A percentile compares a stretch with the other conserved stretches of the same genome.
phyloP scores from a whole-genome alignment of 2,888 invertebrate species.

The Lordiphosa fenestrarum region DNA sequence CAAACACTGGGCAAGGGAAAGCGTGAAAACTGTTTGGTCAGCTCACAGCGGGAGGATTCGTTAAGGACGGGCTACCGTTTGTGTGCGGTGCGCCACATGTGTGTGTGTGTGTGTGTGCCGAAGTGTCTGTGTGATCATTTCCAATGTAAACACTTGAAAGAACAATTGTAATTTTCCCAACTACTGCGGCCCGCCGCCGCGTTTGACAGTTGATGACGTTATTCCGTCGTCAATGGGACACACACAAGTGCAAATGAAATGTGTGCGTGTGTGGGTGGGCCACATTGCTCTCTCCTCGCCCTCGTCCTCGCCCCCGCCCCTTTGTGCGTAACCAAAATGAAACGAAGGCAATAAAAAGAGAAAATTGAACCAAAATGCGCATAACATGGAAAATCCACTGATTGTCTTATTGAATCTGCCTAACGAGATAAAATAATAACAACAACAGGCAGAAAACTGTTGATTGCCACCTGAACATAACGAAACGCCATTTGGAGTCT shows the following conservation, averaged over 20 bases:
- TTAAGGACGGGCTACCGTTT: slow-evolving; percentile 4
- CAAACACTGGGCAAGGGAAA: neutral
- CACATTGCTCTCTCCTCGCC: too few relatives aligned
- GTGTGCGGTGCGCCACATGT: slow-evolving; percentile 16
- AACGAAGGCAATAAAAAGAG: slow-evolving; percentile 25
- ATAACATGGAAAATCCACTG: slow-evolving; percentile 64
- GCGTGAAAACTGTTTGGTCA: slow-evolving; percentile 22
- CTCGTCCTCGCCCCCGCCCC: too few relatives aligned
- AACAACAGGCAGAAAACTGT: slow-evolving; percentile 6
- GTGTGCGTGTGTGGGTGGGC: too few relatives aligned
- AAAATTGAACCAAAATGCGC: slow-evolving; percentile 54
- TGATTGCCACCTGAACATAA: slow-evolving; percentile 1
- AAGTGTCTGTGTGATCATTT: slow-evolving; percentile 42
- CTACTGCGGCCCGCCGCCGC: slow-evolving; percentile 25
- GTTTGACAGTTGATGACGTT: slow-evolving; percentile 62
- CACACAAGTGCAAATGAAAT: slow-evolving; percentile 11
- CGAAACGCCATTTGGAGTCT: too few relatives aligned
- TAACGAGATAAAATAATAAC: slow-evolving; percentile 5
- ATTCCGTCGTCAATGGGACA: slow-evolving; percentile 46
- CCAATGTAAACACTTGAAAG: slow-evolving; percentile 60
- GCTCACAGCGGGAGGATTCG: slow-evolving; percentile 9
- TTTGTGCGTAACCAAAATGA: slow-evolving; percentile 12
- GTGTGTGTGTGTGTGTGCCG: slow-evolving; percentile 9
- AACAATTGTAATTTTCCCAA: slow-evolving; percentile 66
- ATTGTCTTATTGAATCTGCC: slow-evolving; percentile 65